Base-by-base conservation (phyloP, 64 coral and sea anemone species). In the Stichodactyla mertensii region DNA sequence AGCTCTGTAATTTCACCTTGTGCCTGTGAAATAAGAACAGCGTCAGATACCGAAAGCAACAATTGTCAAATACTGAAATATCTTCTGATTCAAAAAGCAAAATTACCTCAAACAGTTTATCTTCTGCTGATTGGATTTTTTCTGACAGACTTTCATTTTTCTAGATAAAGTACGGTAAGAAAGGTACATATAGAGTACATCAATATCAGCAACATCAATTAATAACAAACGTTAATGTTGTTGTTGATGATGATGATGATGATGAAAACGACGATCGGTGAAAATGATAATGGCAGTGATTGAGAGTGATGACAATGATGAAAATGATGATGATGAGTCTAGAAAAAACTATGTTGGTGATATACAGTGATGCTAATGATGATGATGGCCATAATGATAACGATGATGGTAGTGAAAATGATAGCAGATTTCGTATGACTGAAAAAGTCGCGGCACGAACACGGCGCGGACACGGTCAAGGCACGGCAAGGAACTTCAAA, bases 1-100 rank as follows among this genome's bases (percentile, higher is more conserved):
- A 96, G 79, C 19, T 16, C 31, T 6, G 83, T 27, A 82, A 91
- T 89, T 67, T 92, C 94, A 16, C 27, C 87, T 81, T 81, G 51
- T 2, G 78, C 51, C 78, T 81, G 15, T 9, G 31, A 45, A 45
- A 45, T 45, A 1, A 45, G 36, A 45, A 45, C 36, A 45, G 3
- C 36, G 36, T 20, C 0, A 16, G 16, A 83, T 10, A 86, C 82
- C 82, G 23, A 2, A 53, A 24, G 16, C 62, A 7, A 20, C 60
- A 13, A 20, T 66, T 31, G 10, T 52, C 2, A 80, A 2, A 55
- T 23, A 24, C 70, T 5, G 8, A 16, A 20, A 51, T 19, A 71
- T 9, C 10, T 31, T 12, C 69, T n/a, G 8, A 19, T 6, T 20
- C 18, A n/a, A 20, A 66, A 20, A 4, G 18, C 7, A n/a, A 66